Conservation (phyloP, 1,140 invertebrate species). For the Drosophila pseudoananassae region DNA sequence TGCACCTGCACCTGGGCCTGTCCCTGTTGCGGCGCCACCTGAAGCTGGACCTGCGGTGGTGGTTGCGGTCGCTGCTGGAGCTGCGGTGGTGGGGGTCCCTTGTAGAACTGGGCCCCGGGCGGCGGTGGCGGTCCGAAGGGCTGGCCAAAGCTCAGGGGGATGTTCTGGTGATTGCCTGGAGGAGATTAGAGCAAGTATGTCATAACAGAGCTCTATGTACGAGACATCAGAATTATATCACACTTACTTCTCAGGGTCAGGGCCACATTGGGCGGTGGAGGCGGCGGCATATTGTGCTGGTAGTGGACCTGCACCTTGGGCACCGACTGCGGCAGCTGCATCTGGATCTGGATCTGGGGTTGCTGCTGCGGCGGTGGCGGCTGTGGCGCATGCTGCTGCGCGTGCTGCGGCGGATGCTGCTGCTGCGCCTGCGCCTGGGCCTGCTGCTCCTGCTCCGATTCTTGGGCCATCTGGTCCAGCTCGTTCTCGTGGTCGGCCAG, state of each 20-base stretch:
- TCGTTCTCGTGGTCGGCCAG: conserved; percentile 86
- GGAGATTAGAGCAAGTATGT: not conserved
- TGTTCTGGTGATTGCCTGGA: conserved; percentile 75
- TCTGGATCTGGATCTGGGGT: conserved; percentile 85
- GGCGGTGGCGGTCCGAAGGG: conserved; percentile 84
- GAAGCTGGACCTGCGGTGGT: conserved; percentile 84
- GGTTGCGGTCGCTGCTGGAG: conserved; percentile 84
- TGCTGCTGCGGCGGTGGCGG: conserved; percentile 86
- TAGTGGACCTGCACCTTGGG: conserved; percentile 80
- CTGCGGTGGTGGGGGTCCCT: conserved; percentile 88
- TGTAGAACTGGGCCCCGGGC: conserved; percentile 86
- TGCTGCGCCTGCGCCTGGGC: conserved; percentile 86
- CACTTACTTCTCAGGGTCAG: conserved; percentile 80
- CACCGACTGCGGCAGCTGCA: conserved; percentile 82
- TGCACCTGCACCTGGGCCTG: conserved; percentile 82
- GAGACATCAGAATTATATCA: not conserved
- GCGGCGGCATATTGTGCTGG: conserved; percentile 85
- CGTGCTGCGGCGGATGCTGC: conserved; percentile 85
- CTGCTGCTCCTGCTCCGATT: conserved; percentile 87
- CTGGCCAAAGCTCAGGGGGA: conserved; percentile 83
- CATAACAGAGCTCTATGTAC: too few relatives aligned
- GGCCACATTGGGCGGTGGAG: conserved; percentile 70
- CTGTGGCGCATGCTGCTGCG: conserved; percentile 85
- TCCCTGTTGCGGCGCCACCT: conserved; percentile 86
- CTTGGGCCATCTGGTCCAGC: conserved; percentile 88